Conservation (phyloP, 2,888 invertebrate species). For the Gari tellinella region DNA sequence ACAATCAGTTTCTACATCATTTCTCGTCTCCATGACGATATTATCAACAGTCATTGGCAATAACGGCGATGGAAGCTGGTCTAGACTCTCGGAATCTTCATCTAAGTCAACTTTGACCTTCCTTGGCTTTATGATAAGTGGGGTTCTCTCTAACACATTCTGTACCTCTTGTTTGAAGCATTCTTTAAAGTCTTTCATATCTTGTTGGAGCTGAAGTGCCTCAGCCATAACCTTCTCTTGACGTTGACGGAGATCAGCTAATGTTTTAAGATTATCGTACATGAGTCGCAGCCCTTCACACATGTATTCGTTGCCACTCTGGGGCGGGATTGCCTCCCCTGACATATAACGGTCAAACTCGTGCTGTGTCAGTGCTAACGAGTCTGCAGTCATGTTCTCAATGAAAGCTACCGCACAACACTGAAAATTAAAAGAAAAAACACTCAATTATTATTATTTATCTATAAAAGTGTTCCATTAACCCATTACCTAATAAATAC, state of each 20-base stretch:
- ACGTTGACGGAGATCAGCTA: constrained; percentile 89
- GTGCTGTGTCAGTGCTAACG: constrained; percentile 94
- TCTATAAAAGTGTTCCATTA: no score
- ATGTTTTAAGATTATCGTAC: constrained; percentile 90
- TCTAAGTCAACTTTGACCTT: constrained; percentile 87
- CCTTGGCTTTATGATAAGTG: constrained; percentile 84
- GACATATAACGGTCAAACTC: constrained; percentile 98
- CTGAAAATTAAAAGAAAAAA: no score
- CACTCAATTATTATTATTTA: no score
- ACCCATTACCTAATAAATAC: no score
- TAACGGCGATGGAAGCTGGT: constrained; percentile 86
- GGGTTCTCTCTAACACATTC: constrained; percentile 90
- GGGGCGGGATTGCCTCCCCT: constrained; percentile 94
- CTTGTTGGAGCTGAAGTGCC: constrained; percentile 88
- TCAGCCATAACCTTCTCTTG: constrained; percentile 88
- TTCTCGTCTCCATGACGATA: constrained; percentile 51
- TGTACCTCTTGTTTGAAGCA: constrained; percentile 91
- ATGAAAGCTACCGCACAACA: constrained; percentile 99
- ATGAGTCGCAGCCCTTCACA: constrained; percentile 91
- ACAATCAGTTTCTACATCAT: constrained; percentile 52
- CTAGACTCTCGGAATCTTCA: constrained; percentile 86
- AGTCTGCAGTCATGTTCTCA: constrained; percentile 97
- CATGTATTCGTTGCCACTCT: constrained; percentile 88
- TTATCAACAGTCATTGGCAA: constrained; percentile 80
- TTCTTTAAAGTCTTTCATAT: constrained; percentile 91